Base-by-base conservation (phyloP, 2,888 invertebrate species). In the Pimpla rufipes region DNA sequence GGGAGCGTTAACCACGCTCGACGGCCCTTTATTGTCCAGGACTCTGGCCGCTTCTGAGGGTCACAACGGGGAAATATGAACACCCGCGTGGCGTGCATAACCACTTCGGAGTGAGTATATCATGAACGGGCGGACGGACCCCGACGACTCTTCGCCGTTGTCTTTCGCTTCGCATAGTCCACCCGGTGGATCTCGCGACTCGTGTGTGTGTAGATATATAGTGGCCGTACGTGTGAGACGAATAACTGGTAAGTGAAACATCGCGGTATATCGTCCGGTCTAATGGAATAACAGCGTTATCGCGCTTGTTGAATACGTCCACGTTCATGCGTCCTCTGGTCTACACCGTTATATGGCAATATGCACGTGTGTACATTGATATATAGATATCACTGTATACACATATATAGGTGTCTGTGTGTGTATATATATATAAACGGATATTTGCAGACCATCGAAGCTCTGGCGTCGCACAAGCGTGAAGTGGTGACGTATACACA, bases 261-360 rank as follows among this genome's bases (percentile, higher is more conserved):
- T 37, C 70, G 59, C 8, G 37, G 77, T 55, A 75, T 62, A 52
- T 70, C 70, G 37, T 50, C 59, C 40, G 37, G 55, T 55, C 62
- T 78, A 78, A 78, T 70, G 62, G 62, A 70, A 78, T 68, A 78
- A 78, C 77, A 50, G 68, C 62, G 77, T 78, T 78, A 78, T 70
- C 77, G 70, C 57, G 62, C 62, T 62, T 42, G 62, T 64, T 78
- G 70, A 52, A 78, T 21, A 73, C 45, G 37, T 37, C 45, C 67
- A 16, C 35, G 13, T 29, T 8, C 45, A 23, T 18, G 16, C 62
- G 42, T 16, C 5, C 47, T 37, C 11, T 68, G 8, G 8, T 62
- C 21, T 47, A 21, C 16, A 11, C 35, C 5, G 29, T 29, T 29
- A 71, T 57, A 23, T 50, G 10, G 37, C 40, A 4, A 29, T 73